Conservation (phyloP, 2,113 vertebrate species). For the Silurus glanis region DNA sequence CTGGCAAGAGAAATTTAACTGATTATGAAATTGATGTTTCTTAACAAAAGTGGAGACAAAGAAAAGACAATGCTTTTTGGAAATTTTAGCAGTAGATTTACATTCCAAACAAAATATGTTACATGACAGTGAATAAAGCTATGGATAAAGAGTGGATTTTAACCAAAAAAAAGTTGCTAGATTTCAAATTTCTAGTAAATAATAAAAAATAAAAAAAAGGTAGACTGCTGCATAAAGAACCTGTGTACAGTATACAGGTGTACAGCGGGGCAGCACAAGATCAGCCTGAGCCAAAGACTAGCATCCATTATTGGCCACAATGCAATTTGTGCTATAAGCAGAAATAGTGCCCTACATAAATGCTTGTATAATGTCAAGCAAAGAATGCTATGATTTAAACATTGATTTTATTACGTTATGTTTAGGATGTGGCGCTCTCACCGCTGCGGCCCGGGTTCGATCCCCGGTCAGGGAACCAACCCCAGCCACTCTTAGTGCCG, state of each 20-base stretch:
- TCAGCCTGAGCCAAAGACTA: background rate
- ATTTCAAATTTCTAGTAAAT: background rate
- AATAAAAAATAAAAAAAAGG: too few species aligned
- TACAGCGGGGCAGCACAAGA: background rate
- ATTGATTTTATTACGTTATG: background rate
- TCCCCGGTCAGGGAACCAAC: too few species aligned
- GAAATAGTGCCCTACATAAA: background rate
- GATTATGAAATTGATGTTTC: background rate
- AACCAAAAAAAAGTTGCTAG: background rate
- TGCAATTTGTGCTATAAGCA: constrained; percentile 1
- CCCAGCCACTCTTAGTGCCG: too few species aligned
- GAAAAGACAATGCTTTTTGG: background rate
- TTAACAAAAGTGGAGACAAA: background rate
- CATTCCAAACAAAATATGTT: background rate
- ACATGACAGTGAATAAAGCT: background rate
- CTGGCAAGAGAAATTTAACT: background rate
- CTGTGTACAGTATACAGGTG: background rate
- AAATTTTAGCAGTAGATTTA: background rate
- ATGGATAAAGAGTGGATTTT: background rate
- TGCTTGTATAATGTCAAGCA: background rate
- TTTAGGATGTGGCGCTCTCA: too few species aligned
- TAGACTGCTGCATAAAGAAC: background rate
- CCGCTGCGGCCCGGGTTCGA: too few species aligned
- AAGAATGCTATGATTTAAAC: background rate
- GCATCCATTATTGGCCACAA: background rate